Base-by-base conservation (phyloP, 2,888 invertebrate genomes). In the Meiosimyza platycephala region DNA sequence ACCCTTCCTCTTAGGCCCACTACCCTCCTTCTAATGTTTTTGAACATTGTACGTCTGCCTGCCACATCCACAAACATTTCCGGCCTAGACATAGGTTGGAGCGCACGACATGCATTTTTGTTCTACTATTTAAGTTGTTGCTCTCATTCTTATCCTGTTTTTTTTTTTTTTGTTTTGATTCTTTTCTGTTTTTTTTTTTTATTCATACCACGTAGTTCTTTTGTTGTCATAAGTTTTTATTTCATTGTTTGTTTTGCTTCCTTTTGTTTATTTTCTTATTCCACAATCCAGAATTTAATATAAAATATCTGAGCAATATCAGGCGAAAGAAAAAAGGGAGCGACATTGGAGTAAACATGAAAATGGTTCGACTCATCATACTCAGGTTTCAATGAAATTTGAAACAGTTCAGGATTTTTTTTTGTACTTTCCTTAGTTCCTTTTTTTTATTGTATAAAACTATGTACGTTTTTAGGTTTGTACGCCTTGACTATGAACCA, bases 201-300 rank as follows among this genome's bases (percentile, higher is more conserved):
- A 40, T 40, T 9, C 40, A 40, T 16, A 18, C 54, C n/a, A 54
- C 16, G 62, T 62, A 33, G 33, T 13, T 62, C 40, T 62, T 28
- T 62, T 62, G 62, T 62, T 62, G 62, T 62, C 62, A 62, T 40
- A 62, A 62, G 62, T 62, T 62, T 12, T 40, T 40, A 40, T 1
- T 9, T 40, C 40, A 40, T 40, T 40, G 40, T 40, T 40, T 40
- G 40, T 40, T 40, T 40, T 40, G 40, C 2, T 40, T 40, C 6
- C 40, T 40, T 40, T 40, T 40, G 9, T 40, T 40, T 40, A 4
- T 40, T 40, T 9, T 5, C 9, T 2, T 40, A 1, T 40, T 40
- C 40, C 40, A 40, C 9, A 40, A 9, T 40, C 9, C 40, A 40
- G 40, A 40, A 40, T 40, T 40, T 40, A 6, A 40, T 40, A 40